A percentile compares a stretch with the other conserved stretches of the same genome.
Evolutionary conservation across 2,113 vertebrate species (phyloP).

Genomic region (Diadophis punctatus): DNA sequence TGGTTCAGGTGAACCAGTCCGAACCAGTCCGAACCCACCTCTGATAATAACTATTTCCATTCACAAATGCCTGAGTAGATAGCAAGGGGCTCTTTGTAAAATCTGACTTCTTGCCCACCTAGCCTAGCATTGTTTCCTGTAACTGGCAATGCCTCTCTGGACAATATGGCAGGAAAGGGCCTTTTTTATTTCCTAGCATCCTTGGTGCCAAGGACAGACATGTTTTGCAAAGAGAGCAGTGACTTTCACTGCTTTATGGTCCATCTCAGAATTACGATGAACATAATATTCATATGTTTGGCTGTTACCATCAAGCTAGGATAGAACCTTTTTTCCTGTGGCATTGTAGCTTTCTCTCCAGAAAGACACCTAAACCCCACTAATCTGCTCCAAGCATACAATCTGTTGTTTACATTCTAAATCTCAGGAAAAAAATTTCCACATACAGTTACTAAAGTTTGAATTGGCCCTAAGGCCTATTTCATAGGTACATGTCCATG

Average conservation of each 20-base stretch:
- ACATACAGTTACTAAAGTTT: not conserved
- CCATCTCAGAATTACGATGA: not conserved
- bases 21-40: too few relatives aligned
- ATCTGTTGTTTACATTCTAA: not conserved
- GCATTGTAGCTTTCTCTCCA: not conserved
- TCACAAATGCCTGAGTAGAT: not conserved
- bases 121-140: not conserved
- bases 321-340: not conserved
- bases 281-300: not conserved
- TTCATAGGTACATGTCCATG: not conserved
- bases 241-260: not conserved
- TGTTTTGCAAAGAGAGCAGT: not conserved
- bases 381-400: not conserved
- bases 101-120: not conserved
- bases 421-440: not conserved
- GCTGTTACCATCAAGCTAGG: not conserved
- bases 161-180: not conserved
- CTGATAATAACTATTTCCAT: not conserved
- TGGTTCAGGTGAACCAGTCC: too few relatives aligned
- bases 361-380: not conserved
- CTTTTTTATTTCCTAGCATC: not conserved
- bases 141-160: not conserved
- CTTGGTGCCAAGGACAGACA: not conserved
- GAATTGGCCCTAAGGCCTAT: not conserved
- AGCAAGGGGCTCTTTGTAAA: not conserved